Percentiles rank a stretch among this genome's conserved stretches.
Conservation (phyloP, 2,113 vertebrate species). For the Prietella phreatophila region DNA sequence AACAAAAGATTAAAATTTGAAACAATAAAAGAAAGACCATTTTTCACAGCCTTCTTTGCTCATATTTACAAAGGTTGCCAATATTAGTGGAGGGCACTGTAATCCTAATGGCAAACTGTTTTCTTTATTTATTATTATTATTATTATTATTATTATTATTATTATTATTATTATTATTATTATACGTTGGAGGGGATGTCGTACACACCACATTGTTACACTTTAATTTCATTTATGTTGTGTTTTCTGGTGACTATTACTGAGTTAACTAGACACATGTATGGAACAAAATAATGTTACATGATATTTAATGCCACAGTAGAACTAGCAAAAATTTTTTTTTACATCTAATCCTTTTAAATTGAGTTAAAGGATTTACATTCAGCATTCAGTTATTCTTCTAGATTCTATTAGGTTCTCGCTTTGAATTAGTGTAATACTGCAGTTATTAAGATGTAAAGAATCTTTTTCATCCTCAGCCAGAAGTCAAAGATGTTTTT, state of each 20-base stretch:
- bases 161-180: too few species aligned
- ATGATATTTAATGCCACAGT: not conserved
- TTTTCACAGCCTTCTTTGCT: too few species aligned
- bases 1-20: too few species aligned
- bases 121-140: too few species aligned
- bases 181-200: not conserved
- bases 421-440: not conserved
- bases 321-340: not conserved
- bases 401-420: not conserved
- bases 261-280: not conserved
- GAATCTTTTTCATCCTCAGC: not conserved
- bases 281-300: not conserved
- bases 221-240: not conserved
- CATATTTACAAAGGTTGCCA: too few species aligned
- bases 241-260: not conserved
- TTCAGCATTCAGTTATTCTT: not conserved
- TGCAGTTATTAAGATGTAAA: not conserved
- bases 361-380: not conserved
- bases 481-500: constrained; percentile 9
- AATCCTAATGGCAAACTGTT: too few species aligned
- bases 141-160: too few species aligned
- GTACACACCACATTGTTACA: not conserved
- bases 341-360: not conserved
- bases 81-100: too few species aligned
- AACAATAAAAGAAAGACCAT: too few species aligned